Percentiles rank a stretch among this genome's conserved stretches.
These are phyloP conservation scores for Pteruthius melanotis DNA, from an alignment of 2,113 vertebrate species.

Conservation along the genomic window DNA sequence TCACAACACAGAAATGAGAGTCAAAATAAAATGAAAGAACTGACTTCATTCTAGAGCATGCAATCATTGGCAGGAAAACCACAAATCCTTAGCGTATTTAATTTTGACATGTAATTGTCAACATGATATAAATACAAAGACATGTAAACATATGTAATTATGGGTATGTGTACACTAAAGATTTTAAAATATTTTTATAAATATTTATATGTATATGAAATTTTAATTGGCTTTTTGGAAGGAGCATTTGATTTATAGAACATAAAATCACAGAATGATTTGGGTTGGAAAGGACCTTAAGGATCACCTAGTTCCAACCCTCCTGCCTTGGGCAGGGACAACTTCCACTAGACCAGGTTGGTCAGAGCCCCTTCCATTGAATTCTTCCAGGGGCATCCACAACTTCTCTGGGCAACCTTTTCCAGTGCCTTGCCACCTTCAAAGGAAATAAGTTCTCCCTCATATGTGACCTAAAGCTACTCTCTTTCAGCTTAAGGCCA, in stretches of 20 bases:
- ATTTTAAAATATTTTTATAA: not conserved
- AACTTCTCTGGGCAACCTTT: not conserved
- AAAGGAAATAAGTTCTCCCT: not conserved
- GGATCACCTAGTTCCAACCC: not conserved
- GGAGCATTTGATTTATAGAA: not conserved
- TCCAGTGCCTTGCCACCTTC: not conserved
- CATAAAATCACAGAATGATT: not conserved
- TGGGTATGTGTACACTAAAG: not conserved
- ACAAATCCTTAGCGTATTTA: not conserved
- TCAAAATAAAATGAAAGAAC: not conserved
- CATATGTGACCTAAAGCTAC: not conserved
- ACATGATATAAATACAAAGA: not conserved
- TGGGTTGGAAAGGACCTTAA: not conserved
- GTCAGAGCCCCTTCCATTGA: not conserved
- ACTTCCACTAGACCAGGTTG: not conserved
- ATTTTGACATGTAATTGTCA: not conserved
- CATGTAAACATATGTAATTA: not conserved
- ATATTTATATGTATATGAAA: not conserved
- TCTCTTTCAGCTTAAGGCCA: not conserved
- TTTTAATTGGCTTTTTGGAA: not conserved
- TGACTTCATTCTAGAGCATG: not conserved
- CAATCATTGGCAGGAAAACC: not conserved
- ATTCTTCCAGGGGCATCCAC: not conserved
- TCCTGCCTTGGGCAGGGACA: not conserved
- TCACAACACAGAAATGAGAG: not conserved